Percentiles rank a stretch among this genome's conserved stretches.
phyloP scores from a whole-genome alignment of 2,888 invertebrate species.

The Nycteola revayana region DNA sequence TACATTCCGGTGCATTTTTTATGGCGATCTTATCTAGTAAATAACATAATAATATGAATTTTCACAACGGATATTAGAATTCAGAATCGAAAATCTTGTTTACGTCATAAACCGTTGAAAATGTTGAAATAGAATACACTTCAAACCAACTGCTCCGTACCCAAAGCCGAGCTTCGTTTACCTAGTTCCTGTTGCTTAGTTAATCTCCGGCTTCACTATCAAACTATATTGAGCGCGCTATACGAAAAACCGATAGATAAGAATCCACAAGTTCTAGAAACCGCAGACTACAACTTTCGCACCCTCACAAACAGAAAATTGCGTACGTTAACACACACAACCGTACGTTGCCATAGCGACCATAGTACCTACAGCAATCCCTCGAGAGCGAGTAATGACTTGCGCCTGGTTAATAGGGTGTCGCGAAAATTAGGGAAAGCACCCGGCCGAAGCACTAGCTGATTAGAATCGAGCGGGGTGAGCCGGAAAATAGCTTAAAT shows the following conservation, averaged over 20 bases:
- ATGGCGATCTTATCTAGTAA: too few species aligned
- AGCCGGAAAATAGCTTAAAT: slow-evolving; percentile 70
- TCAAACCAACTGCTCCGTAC: slow-evolving; percentile 5
- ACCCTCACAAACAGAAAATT: slow-evolving; percentile 47
- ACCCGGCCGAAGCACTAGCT: slow-evolving; percentile 59
- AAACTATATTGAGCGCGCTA: slow-evolving; percentile 37
- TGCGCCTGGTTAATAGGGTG: slow-evolving; percentile 70
- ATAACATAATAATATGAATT: too few species aligned
- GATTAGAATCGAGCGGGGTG: slow-evolving; percentile 60
- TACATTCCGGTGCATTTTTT: too few species aligned
- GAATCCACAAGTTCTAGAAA: slow-evolving; percentile 61
- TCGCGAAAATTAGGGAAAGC: slow-evolving; percentile 72
- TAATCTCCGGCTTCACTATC: slow-evolving; percentile 33
- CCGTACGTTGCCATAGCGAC: slow-evolving; percentile 53
- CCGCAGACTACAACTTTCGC: slow-evolving; percentile 59
- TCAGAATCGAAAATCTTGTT: slow-evolving; percentile 5
- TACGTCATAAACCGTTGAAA: background rate
- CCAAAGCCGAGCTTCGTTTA: slow-evolving; percentile 5
- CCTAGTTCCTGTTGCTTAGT: slow-evolving; percentile 14
- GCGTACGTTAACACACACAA: slow-evolving; percentile 55
- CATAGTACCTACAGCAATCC: slow-evolving; percentile 47
- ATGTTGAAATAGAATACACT: slow-evolving; percentile 6
- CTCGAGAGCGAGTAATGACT: slow-evolving; percentile 65
- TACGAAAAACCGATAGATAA: slow-evolving; percentile 57
- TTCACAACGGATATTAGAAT: slow-evolving; percentile 7